phyloP scores from a whole-genome alignment of 1,140 invertebrate species.

The Papilio aristodemus region DNA sequence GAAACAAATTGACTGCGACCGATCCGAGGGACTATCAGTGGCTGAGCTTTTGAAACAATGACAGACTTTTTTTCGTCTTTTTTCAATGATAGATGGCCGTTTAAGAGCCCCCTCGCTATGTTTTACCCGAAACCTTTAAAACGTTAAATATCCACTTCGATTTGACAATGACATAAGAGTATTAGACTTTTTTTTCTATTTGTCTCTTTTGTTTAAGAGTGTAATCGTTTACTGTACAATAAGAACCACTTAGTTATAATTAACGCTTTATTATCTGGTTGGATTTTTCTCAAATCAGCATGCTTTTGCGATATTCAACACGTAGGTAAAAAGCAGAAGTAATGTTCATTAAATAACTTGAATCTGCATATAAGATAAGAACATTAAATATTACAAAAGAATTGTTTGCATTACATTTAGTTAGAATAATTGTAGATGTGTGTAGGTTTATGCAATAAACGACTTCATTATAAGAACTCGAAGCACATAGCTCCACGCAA shows the following conservation, averaged over 20 bases:
- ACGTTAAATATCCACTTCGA: conserved; percentile 30
- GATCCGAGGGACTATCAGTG: conserved; percentile 41
- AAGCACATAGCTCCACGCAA: conserved; percentile 12
- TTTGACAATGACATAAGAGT: conserved; percentile 27
- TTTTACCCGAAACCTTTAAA: conserved; percentile 29
- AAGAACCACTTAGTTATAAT: conserved; percentile 8
- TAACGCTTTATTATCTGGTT: background rate
- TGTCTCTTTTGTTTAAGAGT: background rate
- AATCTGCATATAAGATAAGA: background rate
- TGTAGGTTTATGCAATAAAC: background rate
- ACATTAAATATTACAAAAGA: background rate
- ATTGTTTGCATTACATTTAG: background rate
- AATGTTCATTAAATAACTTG: background rate
- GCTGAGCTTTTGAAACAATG: conserved; percentile 48
- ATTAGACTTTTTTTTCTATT: background rate
- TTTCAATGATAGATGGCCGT: conserved; percentile 33
- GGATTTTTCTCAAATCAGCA: background rate
- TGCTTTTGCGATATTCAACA: background rate
- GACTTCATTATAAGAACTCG: background rate
- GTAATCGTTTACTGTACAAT: background rate
- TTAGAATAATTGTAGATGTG: background rate
- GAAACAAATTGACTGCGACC: conserved; percentile 57
- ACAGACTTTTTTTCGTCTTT: conserved; percentile 38
- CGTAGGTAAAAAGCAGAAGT: background rate
- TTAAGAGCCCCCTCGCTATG: conserved; percentile 30